Base-by-base conservation (phyloP, 1,140 invertebrate genomes). In the Bombus impatiens region DNA sequence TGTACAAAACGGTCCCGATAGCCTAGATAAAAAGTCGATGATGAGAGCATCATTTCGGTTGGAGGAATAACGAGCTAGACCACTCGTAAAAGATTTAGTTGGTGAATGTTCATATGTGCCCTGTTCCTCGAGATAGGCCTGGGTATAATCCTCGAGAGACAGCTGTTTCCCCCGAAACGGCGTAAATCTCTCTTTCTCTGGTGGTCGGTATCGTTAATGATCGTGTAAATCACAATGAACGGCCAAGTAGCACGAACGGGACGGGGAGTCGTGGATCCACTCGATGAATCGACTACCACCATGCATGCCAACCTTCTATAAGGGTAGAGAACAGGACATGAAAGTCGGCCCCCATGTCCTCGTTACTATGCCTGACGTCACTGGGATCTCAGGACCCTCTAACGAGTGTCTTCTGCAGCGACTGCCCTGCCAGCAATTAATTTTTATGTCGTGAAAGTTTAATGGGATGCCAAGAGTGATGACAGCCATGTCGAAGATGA, bases 191-290 rank as follows among this genome's bases (percentile, higher is more conserved):
- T 72, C 70, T 67, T 70, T 71, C 87, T 78, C 68, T 44, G 84
- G 70, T 72, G 65, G 65, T 32, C 35, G 67, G 74, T 88, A 90
- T 90, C 89, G 86, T 90, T 90, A 90, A 90, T 90, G 89, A 90
- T 88, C 87, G 89, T 90, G 89, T 90, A 90, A 90, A 90, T 90
- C 89, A 90, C 74, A 80, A 88, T 71, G 70, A 90, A 90, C 72
- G 78, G 81, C 80, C 89, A 86, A 88, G 84, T 88, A 90, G 81
- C 81, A 82, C 79, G 88, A 87, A 86, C 57, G 82, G 76, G 67
- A 90, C 74, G 74, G 78, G 77, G 72, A 85, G 72, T 57, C 59
- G 28, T 32, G 84, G 68, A 88, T 85, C 59, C 77, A 44, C 53
- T 71, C 80, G 62, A 87, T 87, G 70, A 89, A 89, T 90, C 82